These are phyloP conservation scores for Fulica atra DNA, from an alignment of 2,113 vertebrate species.

Conservation along the genomic window DNA sequence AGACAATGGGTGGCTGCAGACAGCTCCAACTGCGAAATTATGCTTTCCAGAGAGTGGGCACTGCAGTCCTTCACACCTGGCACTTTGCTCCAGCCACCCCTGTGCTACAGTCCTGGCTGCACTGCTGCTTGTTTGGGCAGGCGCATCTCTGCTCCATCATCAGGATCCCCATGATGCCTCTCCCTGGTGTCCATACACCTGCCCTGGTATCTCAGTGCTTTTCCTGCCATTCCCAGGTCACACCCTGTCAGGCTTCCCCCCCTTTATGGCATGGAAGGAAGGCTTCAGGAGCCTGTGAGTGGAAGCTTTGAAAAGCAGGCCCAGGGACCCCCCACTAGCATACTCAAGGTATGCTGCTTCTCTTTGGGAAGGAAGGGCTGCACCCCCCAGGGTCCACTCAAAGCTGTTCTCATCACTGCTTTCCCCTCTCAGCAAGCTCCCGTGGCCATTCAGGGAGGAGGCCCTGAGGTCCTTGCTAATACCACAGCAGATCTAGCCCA, in stretches of 20 bases:
- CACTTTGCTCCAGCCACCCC: background rate
- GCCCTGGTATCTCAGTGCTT: background rate
- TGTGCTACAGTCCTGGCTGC: accelerated
- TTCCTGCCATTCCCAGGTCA: background rate
- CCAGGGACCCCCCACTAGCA: background rate
- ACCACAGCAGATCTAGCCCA: background rate
- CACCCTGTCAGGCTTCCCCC: background rate
- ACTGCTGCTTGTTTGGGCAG: background rate
- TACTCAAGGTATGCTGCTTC: background rate
- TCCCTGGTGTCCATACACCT: background rate
- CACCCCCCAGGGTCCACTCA: background rate
- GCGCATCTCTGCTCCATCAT: background rate
- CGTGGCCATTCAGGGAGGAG: background rate
- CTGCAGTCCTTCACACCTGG: background rate
- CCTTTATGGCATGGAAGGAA: background rate
- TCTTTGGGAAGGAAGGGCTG: background rate
- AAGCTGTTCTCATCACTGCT: background rate
- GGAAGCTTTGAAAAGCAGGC: background rate
- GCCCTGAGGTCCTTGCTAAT: background rate
- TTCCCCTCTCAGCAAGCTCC: background rate
- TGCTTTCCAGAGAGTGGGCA: background rate
- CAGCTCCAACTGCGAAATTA: accelerated
- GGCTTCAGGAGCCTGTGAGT: background rate
- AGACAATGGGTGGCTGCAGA: background rate
- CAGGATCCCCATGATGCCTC: background rate